Evolutionary conservation across 2,797 vertebrate genomes (phyloP).

Genomic region (Halcyon smyrnensis): DNA sequence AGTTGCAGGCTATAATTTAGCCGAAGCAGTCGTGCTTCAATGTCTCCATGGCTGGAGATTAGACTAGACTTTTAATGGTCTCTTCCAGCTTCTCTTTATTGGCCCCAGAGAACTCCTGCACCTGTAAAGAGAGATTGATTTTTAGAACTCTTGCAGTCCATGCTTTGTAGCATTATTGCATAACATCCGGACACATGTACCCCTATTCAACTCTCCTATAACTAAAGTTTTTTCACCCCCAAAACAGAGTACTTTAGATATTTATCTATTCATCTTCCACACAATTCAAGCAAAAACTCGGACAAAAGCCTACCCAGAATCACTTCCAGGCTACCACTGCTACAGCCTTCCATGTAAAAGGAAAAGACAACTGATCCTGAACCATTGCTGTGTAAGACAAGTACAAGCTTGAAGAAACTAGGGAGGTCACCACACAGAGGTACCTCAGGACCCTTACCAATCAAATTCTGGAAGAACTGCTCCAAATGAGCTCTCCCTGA

Average conservation of each 20-base stretch:
- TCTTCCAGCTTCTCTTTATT: slow-evolving; percentile 77
- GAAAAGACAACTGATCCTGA: not conserved
- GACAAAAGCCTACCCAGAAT: not conserved
- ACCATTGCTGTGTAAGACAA: not conserved
- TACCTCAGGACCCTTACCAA: not conserved
- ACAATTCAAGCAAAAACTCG: not conserved
- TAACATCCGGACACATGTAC: not conserved
- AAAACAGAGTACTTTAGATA: not conserved
- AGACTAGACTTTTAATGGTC: slow-evolving; percentile 70
- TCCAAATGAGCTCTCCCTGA: not conserved
- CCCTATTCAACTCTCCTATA: not conserved
- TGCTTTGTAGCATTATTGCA: not conserved
- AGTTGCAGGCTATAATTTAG: slow-evolving; percentile 66
- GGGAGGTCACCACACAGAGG: not conserved
- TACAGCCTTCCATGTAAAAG: not conserved
- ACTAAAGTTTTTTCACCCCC: not conserved
- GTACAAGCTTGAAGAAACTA: not conserved
- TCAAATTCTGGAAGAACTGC: not conserved
- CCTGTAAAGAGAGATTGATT: slow-evolving; percentile 74
- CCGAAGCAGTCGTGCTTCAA: slow-evolving; percentile 29
- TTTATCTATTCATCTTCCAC: not conserved
- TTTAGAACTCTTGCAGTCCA: not conserved
- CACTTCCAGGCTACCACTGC: not conserved
- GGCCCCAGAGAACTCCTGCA: slow-evolving; percentile 87
- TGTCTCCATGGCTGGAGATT: slow-evolving; percentile 47